Percentiles rank a stretch among this genome's conserved stretches.
Conservation (phyloP, 2,797 vertebrate species). For the Trichosurus vulpecula region DNA sequence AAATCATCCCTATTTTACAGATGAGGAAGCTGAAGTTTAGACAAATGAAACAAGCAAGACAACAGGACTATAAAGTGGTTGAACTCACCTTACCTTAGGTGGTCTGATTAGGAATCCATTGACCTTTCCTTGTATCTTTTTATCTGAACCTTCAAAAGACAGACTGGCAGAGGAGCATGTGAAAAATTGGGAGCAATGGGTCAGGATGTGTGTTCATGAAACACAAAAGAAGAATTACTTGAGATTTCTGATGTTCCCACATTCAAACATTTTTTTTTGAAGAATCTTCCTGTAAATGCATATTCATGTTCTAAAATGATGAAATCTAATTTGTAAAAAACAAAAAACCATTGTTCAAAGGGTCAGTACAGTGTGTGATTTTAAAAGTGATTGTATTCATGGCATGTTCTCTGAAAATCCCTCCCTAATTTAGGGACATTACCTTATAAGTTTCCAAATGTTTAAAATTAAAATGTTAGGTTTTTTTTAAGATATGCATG, state of each 20-base stretch:
- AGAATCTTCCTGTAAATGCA: constrained; percentile 19
- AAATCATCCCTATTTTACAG: neutral
- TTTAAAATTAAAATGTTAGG: constrained; percentile 51
- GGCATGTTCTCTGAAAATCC: constrained; percentile 27
- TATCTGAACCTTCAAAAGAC: neutral
- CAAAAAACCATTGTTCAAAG: constrained; percentile 54
- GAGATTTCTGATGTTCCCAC: constrained; percentile 21
- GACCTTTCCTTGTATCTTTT: neutral
- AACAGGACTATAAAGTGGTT: neutral
- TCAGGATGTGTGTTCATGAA: neutral
- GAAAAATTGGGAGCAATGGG: neutral
- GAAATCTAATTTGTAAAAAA: constrained; percentile 59
- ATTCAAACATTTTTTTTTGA: constrained; percentile 45
- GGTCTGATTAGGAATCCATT: neutral
- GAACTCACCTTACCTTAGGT: too few species aligned
- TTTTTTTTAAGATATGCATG: constrained; percentile 45
- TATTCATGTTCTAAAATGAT: constrained; percentile 46
- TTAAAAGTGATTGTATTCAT: constrained; percentile 66
- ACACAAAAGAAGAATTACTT: constrained; percentile 27
- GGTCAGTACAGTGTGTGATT: constrained; percentile 22
- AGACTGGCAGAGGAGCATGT: constrained; percentile 21
- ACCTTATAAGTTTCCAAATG: constrained; percentile 48
- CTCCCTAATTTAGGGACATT: constrained; percentile 46
- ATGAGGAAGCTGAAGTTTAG: neutral
- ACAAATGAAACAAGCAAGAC: neutral